These are phyloP conservation scores for Brachyistius frenatus DNA, from an alignment of 2,113 vertebrate genomes.

Conservation along the genomic window DNA sequence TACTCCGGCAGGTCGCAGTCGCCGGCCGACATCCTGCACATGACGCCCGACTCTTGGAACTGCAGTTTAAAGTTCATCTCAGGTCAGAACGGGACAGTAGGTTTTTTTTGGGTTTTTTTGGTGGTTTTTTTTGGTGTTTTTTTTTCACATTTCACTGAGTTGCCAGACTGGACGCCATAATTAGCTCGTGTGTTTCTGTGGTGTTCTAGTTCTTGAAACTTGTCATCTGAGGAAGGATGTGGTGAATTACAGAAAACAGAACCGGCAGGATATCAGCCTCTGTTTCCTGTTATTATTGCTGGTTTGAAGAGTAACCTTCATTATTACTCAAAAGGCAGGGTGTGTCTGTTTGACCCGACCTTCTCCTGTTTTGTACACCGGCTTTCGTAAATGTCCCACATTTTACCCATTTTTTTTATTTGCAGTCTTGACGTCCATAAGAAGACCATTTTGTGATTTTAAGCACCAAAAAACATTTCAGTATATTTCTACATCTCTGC, in stretches of 20 bases:
- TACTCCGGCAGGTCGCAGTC: constrained; percentile 89
- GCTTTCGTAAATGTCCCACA: too few relatives aligned
- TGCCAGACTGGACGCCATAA: too few relatives aligned
- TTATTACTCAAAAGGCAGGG: background rate
- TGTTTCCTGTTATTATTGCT: constrained; percentile 61
- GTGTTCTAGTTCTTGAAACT: constrained; percentile 17
- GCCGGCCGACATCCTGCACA: constrained; percentile 82
- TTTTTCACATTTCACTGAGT: too few relatives aligned
- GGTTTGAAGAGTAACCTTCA: constrained; percentile 5
- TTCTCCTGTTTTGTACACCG: background rate
- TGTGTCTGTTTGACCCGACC: constrained; percentile 14
- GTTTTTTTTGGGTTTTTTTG: too few relatives aligned
- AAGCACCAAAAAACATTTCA: too few relatives aligned
- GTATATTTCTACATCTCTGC: too few relatives aligned
- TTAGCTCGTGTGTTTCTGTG: background rate
- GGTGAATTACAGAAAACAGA: background rate
- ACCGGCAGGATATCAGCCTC: constrained; percentile 8
- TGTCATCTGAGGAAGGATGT: constrained; percentile 59
- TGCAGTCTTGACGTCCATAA: too few relatives aligned
- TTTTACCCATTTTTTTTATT: too few relatives aligned
- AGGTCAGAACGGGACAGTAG: background rate
- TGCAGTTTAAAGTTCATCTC: constrained; percentile 50
- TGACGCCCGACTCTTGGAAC: constrained; percentile 77
- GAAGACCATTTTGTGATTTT: too few relatives aligned
- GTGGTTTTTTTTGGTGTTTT: too few relatives aligned